Evolutionary conservation across 2,797 vertebrate genomes (phyloP), one percentile per base, ranked within the genome.

Genomic region (Acipenser transmontanus): DNA sequence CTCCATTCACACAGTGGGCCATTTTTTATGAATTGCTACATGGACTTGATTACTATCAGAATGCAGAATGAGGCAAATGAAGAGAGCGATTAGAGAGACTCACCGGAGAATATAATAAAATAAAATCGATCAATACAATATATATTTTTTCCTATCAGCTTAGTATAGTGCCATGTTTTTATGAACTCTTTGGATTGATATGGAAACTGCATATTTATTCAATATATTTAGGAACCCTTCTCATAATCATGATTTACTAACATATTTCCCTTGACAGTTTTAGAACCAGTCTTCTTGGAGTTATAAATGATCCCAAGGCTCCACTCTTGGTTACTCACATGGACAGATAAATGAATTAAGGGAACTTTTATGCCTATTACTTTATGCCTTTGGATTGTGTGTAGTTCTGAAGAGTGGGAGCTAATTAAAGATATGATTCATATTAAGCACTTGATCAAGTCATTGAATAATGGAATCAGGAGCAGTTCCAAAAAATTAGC

Each of bases 291-390:
- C 87, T 89, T 91, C 81, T 13, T 78, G 82, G 82, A 89, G 85
- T 91, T 94, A 93, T 94, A 94, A 95, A 95, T 88, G 90, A 91
- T 91, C 93, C 89, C 88, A 76, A 84, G 84, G 92, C 91, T 93
- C 89, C 85, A 88, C 87, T 88, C 88, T 82, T 76, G 85, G 91
- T 91, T 89, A 87, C 87, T 89, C 89, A 90, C 79, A 89, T 66
- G 82, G 89, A 87, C 92, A 93, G 91, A 96, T 93, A 95, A 93
- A 96, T 95, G 95, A 93, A 97, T 97, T 95, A 92, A 91, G 88
- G 91, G 88, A 92, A 91, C 87, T 88, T 89, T 89, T 91, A 91
- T 89, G 88, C 93, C 93, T 95, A 95, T 94, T 96, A 95, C 92
- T 91, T 87, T 88, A 91, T 93, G 91, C 87, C 84, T 89, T 90